Evolutionary conservation across 2,113 vertebrate species (phyloP), one percentile per base, ranked within the genome.

Genomic region (Anser cygnoides): DNA sequence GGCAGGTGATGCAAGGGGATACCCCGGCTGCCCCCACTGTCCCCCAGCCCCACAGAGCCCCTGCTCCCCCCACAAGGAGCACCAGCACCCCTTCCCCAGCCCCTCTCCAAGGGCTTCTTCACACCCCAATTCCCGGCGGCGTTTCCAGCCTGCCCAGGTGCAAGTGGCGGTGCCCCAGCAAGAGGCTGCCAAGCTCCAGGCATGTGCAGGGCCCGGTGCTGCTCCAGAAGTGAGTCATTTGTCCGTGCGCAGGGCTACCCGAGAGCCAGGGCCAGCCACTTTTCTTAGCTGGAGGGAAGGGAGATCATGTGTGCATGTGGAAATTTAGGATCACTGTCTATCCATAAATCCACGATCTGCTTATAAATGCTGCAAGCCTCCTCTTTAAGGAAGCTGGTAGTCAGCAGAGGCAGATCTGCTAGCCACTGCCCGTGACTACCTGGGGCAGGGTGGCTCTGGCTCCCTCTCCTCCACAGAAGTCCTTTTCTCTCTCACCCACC

Each of bases 401-500:
- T 71, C 87, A 68, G 6, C 9, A 22, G 0, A 1, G 52, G 57
- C 75, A 87, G 16, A 55, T 44, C 31, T 58, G 17, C 26, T 31
- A 61, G 57, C 61, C 72, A 13, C 29, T 35, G 23, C 58, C 44
- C 39, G 41, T 8, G 44, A 21, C 75, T 44, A 5, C 65, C 37
- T 6, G 4, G 11, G 9, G 54, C 25, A 35, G 61, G 9, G 19
- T 17, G 10, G 6, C 9, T 43, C 73, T 89, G 85, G 41, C 85
- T 90, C 0, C 0, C 20, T 67, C 33, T 70, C 68, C 41, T 61
- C 25, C 65, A 59, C 52, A n/a, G 29, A 79, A 55, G 17, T 4
- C 66, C 62, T 31, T 31, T 62, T 66, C 29, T 71, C 58, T 28
- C 87, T 88, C 61, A 84, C 57, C 76, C 92, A 96, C 95, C 96